Evolutionary conservation across 2,113 vertebrate genomes (phyloP).

Genomic region (Pangasianodon hypophthalmus): DNA sequence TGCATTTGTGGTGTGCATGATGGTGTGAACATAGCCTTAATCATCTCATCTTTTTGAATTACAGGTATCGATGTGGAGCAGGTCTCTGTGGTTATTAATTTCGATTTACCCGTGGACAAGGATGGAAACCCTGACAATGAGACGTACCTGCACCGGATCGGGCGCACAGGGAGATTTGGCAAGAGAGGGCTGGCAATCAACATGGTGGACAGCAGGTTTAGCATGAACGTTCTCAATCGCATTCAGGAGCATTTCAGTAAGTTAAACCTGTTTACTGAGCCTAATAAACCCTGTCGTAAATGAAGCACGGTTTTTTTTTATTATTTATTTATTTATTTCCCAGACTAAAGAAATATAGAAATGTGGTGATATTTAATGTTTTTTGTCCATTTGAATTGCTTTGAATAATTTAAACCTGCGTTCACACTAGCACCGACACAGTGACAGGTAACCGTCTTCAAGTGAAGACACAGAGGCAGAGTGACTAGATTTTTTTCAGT

Average conservation of each 20-base stretch:
- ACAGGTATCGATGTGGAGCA: constrained; percentile 95
- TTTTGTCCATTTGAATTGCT: background rate
- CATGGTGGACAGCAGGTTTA: constrained; percentile 97
- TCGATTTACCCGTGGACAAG: constrained; percentile 94
- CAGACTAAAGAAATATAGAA: too few species aligned
- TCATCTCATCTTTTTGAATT: background rate
- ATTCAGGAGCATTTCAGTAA: constrained; percentile 95
- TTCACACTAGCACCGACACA: background rate
- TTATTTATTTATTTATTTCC: background rate
- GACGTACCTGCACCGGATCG: constrained; percentile 94
- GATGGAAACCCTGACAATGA: constrained; percentile 94
- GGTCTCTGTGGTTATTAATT: constrained; percentile 96
- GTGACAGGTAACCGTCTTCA: background rate
- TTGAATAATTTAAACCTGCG: background rate
- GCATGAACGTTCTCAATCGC: constrained; percentile 92
- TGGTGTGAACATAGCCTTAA: background rate
- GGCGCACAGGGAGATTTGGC: constrained; percentile 93
- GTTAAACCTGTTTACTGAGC: constrained; percentile 53
- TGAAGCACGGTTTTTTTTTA: too few species aligned
- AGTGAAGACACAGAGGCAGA: too few species aligned
- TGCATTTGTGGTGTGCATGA: background rate
- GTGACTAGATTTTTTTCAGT: background rate
- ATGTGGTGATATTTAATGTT: background rate
- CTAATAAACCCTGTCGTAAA: background rate
- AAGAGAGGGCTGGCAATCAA: constrained; percentile 94